Evolutionary conservation across 1,140 invertebrate genomes (phyloP).

Genomic region (Diachasma alloeum): DNA sequence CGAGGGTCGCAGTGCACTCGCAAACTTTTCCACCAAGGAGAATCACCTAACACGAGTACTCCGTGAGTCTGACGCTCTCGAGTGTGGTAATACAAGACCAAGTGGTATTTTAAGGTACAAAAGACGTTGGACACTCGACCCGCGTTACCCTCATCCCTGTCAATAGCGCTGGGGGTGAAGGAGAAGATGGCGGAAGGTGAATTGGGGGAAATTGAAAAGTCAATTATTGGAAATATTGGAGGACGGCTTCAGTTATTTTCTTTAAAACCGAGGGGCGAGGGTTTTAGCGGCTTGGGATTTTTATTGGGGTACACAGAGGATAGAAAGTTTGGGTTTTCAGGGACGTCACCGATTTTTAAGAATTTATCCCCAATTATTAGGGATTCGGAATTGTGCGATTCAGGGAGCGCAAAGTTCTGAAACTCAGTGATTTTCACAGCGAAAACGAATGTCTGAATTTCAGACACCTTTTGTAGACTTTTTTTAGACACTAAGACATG

Average conservation of each 20-base stretch:
- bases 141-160: neutral
- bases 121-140: neutral
- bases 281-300: too few relatives aligned
- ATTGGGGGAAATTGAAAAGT: constrained; percentile 1
- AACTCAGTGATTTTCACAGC: too few relatives aligned
- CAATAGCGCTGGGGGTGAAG: neutral
- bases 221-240: neutral
- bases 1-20: neutral
- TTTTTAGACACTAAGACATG: too few relatives aligned
- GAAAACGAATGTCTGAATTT: too few relatives aligned
- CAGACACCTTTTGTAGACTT: too few relatives aligned
- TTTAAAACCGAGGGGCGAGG: neutral
- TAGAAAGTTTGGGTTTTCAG: too few relatives aligned
- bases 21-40: neutral
- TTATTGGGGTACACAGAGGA: too few relatives aligned
- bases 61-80: neutral
- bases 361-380: too few relatives aligned
- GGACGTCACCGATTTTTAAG: too few relatives aligned
- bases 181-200: constrained; percentile 2
- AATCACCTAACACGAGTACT: neutral
- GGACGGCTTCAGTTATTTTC: neutral
- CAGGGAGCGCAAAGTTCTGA: too few relatives aligned
- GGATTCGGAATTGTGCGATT: too few relatives aligned
- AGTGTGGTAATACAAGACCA: constrained; percentile 4
- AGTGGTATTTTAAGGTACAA: neutral